A percentile compares a stretch with the other conserved stretches of the same genome.
phyloP scores from a whole-genome alignment of 2,797 vertebrate genomes.

The Chanos chanos region DNA sequence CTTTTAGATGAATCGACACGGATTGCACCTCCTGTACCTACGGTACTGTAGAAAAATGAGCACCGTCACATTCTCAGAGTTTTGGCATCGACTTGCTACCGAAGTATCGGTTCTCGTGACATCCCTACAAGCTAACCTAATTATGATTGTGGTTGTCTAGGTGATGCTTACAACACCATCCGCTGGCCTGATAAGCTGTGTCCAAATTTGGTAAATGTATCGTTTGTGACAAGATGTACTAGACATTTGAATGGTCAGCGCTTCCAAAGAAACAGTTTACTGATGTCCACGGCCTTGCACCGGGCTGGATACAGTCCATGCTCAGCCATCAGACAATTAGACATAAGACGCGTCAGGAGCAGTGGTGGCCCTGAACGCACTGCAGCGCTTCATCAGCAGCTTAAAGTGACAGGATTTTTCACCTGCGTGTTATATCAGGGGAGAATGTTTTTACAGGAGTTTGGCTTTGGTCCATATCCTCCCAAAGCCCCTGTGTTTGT shows the following conservation, averaged over 20 bases:
- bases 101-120: too few relatives aligned
- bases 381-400: conserved; percentile 5
- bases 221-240: neutral
- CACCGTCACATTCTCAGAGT: too few relatives aligned
- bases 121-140: too few relatives aligned
- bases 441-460: conserved; percentile 11
- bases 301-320: neutral
- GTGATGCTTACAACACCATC: too few relatives aligned
- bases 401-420: conserved; percentile 3
- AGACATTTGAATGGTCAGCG: neutral
- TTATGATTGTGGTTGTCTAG: too few relatives aligned
- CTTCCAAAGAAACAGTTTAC: neutral
- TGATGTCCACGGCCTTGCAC: neutral
- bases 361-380: neutral
- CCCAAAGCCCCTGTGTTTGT: conserved; percentile 20
- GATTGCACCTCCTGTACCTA: too few relatives aligned
- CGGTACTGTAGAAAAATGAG: too few relatives aligned
- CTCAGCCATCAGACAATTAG: neutral
- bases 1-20: too few relatives aligned
- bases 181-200: neutral
- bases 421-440: neutral
- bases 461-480: conserved; percentile 8
- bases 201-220: too few relatives aligned
- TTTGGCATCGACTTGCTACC: too few relatives aligned
- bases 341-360: neutral